A percentile compares a stretch with the other conserved stretches of the same genome.
Evolutionary conservation across 2,888 invertebrate genomes (phyloP).

Genomic region (Platycheirus rosarum): DNA sequence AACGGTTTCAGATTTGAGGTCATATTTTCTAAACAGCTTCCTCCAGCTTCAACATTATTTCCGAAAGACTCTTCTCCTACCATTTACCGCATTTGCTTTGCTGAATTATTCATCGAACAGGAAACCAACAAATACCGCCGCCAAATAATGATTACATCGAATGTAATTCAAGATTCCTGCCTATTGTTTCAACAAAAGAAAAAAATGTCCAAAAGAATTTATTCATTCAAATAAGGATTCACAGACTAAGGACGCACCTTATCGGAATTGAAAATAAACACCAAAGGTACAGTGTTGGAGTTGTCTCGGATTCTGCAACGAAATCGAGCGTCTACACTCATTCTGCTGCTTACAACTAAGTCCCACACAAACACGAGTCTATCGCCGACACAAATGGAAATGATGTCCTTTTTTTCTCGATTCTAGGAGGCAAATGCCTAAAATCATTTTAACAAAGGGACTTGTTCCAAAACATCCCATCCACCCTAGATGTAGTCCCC

Average conservation of each 20-base stretch:
- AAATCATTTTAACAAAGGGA: constrained; percentile 69
- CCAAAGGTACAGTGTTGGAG: constrained; percentile 9
- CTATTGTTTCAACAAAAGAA: constrained; percentile 17
- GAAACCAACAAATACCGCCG: constrained; percentile 48
- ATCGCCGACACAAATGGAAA: constrained; percentile 55
- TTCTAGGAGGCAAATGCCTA: constrained; percentile 62
- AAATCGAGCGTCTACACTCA: constrained; percentile 20
- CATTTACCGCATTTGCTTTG: constrained; percentile 26
- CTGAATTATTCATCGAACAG: constrained; percentile 63
- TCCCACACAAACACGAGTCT: neutral
- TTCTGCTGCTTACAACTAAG: neutral
- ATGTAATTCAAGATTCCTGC: constrained; percentile 57
- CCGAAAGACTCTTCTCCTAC: no score
- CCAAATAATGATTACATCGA: constrained; percentile 62
- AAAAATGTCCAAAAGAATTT: constrained; percentile 60
- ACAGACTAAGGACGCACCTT: constrained; percentile 8
- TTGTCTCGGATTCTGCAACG: constrained; percentile 4
- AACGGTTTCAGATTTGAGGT: constrained; percentile 3
- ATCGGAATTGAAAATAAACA: constrained; percentile 65
- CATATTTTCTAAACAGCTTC: constrained; percentile 11
- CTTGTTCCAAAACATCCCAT: constrained; percentile 39
- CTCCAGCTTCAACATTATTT: constrained; percentile 1
- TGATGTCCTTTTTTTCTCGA: constrained; percentile 68
- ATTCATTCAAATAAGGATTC: constrained; percentile 33
- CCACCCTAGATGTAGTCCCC: neutral